Evolutionary conservation across 2,113 vertebrate species (phyloP).

Genomic region (Ranitomeya imitator): DNA sequence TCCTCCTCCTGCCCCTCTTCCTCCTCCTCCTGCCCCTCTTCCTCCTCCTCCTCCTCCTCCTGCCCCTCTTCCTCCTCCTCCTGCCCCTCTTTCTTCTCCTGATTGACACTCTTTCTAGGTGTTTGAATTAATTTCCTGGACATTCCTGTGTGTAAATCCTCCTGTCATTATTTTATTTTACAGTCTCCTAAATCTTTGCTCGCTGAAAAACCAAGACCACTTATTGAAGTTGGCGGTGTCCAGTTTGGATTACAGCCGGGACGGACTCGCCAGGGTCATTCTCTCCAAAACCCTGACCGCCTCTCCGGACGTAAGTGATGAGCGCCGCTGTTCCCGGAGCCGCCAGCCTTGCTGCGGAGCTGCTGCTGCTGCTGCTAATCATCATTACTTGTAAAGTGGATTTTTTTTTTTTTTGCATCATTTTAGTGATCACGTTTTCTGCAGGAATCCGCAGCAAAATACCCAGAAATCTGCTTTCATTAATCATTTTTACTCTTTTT

Average conservation of each 20-base stretch:
- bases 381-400: no score
- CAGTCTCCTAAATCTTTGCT: conserved; percentile 95
- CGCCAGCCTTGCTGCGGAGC: background rate
- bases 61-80: background rate
- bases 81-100: no score
- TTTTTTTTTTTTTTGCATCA: no score
- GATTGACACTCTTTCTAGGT: no score
- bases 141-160: background rate
- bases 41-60: background rate
- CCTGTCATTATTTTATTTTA: conserved; percentile 28
- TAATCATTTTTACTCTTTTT: no score
- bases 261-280: conserved; percentile 93
- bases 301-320: conserved; percentile 87
- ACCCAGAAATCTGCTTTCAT: no score
- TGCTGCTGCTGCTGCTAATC: no score
- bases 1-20: background rate
- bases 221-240: conserved; percentile 93
- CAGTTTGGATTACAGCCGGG: conserved; percentile 95
- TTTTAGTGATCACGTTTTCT: no score
- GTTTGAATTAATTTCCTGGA: background rate
- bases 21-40: no score
- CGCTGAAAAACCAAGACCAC: conserved; percentile 96
- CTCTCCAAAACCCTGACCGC: conserved; percentile 97
- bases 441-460: no score
- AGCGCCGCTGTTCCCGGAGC: background rate